A percentile compares a stretch with the other conserved stretches of the same genome.
Conservation (phyloP, 1,140 invertebrate genomes). For the Panonychus citri region DNA sequence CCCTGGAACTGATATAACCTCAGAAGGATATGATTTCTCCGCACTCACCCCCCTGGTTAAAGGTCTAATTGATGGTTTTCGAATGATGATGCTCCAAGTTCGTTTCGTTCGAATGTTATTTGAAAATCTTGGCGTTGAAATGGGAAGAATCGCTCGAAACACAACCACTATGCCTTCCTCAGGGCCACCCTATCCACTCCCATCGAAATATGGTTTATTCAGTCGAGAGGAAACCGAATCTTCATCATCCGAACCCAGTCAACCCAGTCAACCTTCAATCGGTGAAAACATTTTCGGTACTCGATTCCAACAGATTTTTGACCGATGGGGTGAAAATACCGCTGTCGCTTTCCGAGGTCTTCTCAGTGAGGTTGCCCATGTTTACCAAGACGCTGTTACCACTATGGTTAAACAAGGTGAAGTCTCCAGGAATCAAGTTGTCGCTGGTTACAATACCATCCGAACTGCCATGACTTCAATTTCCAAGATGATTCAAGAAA, state of each 20-base stretch:
- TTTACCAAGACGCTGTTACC: background rate
- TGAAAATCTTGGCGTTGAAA: background rate
- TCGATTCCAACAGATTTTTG: background rate
- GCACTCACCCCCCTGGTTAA: background rate
- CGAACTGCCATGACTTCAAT: background rate
- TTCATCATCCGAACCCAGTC: no score
- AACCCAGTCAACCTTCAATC: no score
- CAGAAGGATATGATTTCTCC: no score
- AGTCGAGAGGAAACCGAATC: no score
- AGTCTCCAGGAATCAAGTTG: background rate
- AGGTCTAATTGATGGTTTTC: background rate
- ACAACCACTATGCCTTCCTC: background rate
- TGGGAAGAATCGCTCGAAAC: background rate
- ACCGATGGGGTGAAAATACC: background rate
- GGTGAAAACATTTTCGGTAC: no score
- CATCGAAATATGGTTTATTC: no score
- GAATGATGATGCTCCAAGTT: background rate
- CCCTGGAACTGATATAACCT: no score
- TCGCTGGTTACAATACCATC: background rate
- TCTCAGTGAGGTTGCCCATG: background rate
- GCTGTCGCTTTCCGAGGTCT: background rate
- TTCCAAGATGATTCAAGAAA: background rate
- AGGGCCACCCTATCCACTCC: no score
- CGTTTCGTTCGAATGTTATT: background rate
- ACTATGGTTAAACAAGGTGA: background rate